These are phyloP conservation scores for Acanthosepion lycidas DNA, from an alignment of 2,888 invertebrate genomes.

Conservation along the genomic window DNA sequence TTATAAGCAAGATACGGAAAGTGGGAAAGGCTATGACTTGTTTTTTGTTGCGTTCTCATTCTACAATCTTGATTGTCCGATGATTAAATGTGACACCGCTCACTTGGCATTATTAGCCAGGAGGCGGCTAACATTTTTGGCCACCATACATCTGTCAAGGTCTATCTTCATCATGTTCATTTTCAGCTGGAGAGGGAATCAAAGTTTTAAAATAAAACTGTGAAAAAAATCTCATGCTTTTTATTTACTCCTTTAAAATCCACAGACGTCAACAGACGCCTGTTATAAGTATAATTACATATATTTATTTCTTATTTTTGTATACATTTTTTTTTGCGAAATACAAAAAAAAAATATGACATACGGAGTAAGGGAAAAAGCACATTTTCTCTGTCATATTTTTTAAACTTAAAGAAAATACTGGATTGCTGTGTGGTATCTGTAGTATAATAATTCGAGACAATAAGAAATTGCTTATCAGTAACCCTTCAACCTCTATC, in stretches of 20 bases:
- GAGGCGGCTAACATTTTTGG: slow-evolving; percentile 36
- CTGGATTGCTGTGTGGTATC: too few relatives aligned
- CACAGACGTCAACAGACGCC: too few relatives aligned
- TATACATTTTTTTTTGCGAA: too few relatives aligned
- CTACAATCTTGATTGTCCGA: background rate
- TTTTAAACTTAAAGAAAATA: too few relatives aligned
- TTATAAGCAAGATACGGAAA: background rate
- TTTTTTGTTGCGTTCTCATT: background rate
- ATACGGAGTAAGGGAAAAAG: too few relatives aligned
- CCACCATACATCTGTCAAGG: slow-evolving; percentile 23
- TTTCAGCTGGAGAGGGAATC: slow-evolving; percentile 47
- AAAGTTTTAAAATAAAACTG: slow-evolving; percentile 47
- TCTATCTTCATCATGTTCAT: slow-evolving; percentile 38
- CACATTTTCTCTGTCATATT: too few relatives aligned
- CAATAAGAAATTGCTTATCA: too few relatives aligned
- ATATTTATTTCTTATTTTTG: too few relatives aligned
- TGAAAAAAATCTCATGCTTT: slow-evolving; percentile 41
- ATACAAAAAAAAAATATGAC: too few relatives aligned
- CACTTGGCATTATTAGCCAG: background rate
- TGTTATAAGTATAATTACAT: too few relatives aligned
- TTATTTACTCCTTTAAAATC: background rate
- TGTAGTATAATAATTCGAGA: too few relatives aligned
- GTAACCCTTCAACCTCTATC: too few relatives aligned
- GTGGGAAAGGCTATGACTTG: slow-evolving; percentile 33
- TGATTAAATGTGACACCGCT: background rate